A percentile compares a stretch with the other conserved stretches of the same genome.
These are phyloP conservation scores for Magallana ariakensis DNA, from an alignment of 1,140 invertebrate genomes.

Conservation along the genomic window DNA sequence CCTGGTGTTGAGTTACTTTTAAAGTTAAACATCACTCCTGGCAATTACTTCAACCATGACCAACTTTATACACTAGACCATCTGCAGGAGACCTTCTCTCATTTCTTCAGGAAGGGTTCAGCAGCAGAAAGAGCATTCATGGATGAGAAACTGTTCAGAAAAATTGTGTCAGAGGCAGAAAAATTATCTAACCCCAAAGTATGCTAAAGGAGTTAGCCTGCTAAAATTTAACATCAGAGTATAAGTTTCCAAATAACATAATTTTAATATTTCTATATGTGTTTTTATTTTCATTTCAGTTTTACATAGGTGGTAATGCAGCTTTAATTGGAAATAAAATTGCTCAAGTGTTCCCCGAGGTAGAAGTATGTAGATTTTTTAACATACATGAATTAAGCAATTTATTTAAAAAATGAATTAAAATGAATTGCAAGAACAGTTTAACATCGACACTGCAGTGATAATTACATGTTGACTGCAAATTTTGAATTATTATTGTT, in stretches of 20 bases:
- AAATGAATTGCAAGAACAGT: too few species aligned
- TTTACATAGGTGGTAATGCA: constrained; percentile 81
- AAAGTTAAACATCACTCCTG: constrained; percentile 68
- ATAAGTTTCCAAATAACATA: too few species aligned
- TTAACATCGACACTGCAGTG: too few species aligned
- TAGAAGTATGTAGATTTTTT: constrained; percentile 67
- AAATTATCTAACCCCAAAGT: constrained; percentile 72
- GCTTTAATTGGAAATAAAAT: constrained; percentile 81
- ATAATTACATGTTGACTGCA: too few species aligned
- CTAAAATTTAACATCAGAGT: too few species aligned
- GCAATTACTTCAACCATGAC: constrained; percentile 73
- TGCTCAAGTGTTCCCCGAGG: constrained; percentile 77
- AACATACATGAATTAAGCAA: too few species aligned
- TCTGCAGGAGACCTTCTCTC: constrained; percentile 78
- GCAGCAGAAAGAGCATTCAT: constrained; percentile 79
- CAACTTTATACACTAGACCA: constrained; percentile 73
- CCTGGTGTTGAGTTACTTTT: constrained; percentile 76
- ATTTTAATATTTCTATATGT: too few species aligned
- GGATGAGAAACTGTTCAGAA: constrained; percentile 67
- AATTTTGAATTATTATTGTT: too few species aligned
- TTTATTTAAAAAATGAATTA: background rate
- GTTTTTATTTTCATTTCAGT: constrained; percentile 68
- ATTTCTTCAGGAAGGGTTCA: constrained; percentile 80
- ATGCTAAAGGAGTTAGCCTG: background rate
- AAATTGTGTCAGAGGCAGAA: constrained; percentile 75